A percentile compares a stretch with the other conserved stretches of the same genome.
phyloP scores from a whole-genome alignment of 2,888 invertebrate genomes.

The Psylliodes chrysocephalus region DNA sequence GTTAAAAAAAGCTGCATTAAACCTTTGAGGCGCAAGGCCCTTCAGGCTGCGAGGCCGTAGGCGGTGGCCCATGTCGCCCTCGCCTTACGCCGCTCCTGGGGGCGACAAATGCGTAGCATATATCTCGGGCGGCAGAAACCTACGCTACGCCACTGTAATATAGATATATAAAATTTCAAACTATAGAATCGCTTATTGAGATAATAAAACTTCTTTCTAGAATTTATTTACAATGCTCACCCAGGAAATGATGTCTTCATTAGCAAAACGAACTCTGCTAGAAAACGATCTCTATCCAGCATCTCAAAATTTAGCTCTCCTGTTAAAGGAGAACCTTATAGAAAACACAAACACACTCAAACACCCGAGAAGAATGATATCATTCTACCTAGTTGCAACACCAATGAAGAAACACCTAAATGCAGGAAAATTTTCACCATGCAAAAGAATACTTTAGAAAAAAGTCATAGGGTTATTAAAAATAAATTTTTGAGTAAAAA shows the following conservation, averaged over 20 bases:
- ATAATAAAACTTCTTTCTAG: conserved; percentile 6
- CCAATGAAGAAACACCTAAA: background rate
- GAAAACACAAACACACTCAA: conserved; percentile 33
- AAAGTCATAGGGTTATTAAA: conserved; percentile 8
- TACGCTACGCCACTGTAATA: no score
- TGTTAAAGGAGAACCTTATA: conserved; percentile 45
- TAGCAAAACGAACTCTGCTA: conserved; percentile 9
- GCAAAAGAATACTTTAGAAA: conserved; percentile 10
- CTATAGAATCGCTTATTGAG: no score
- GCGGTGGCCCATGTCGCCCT: no score
- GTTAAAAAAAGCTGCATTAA: no score
- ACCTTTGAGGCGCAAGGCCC: no score
- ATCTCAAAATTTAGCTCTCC: conserved; percentile 48
- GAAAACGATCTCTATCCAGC: conserved; percentile 46
- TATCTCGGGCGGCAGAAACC: no score
- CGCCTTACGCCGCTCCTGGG: no score
- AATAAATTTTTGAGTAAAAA: conserved; percentile 18
- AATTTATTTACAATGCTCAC: conserved; percentile 36
- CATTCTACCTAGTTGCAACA: conserved; percentile 14
- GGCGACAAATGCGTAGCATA: no score
- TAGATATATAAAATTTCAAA: no score
- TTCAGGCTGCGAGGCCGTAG: no score
- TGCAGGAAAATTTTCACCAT: background rate
- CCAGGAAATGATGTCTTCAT: conserved; percentile 33
- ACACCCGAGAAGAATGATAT: conserved; percentile 38